phyloP scores from a whole-genome alignment of 2,797 vertebrate genomes.

The Ptychobarbus kaznakovi region DNA sequence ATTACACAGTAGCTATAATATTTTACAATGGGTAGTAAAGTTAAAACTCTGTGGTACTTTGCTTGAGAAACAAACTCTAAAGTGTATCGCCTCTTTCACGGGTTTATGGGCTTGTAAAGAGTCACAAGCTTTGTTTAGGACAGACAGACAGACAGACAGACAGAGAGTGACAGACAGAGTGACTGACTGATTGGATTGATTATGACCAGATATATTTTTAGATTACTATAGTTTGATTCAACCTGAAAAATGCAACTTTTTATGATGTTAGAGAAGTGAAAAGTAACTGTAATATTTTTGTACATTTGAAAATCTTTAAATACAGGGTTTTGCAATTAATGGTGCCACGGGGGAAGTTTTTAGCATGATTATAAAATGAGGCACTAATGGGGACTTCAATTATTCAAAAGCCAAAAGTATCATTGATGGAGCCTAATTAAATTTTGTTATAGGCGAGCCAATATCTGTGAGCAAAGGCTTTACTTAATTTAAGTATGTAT shows the following conservation, averaged over 20 bases:
- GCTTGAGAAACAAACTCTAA: background rate
- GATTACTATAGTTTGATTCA: slow-evolving; percentile 1
- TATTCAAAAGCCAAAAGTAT: slow-evolving; percentile 45
- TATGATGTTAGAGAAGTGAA: background rate
- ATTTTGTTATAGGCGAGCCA: background rate
- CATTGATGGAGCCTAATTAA: slow-evolving; percentile 23
- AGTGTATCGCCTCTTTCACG: slow-evolving; percentile 1
- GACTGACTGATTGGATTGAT: too few relatives aligned
- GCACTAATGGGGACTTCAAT: slow-evolving; percentile 49
- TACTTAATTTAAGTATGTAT: background rate
- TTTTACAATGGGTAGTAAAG: slow-evolving; percentile 2
- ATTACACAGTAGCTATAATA: background rate
- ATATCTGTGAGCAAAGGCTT: background rate
- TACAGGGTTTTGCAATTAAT: slow-evolving; percentile 15
- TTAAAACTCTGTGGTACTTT: slow-evolving; percentile 4
- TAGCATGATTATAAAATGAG: slow-evolving; percentile 36
- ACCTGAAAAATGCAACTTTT: background rate
- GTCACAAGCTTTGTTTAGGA: background rate
- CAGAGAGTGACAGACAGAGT: background rate
- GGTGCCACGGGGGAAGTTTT: slow-evolving; percentile 28
- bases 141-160: background rate
- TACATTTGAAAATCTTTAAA: slow-evolving; percentile 14
- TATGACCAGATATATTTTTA: background rate
- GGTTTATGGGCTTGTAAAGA: background rate
- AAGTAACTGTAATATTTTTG: background rate